Evolutionary conservation across 2,113 vertebrate species (phyloP), one percentile per base, ranked within the genome.

Genomic region (Panthera uncia): DNA sequence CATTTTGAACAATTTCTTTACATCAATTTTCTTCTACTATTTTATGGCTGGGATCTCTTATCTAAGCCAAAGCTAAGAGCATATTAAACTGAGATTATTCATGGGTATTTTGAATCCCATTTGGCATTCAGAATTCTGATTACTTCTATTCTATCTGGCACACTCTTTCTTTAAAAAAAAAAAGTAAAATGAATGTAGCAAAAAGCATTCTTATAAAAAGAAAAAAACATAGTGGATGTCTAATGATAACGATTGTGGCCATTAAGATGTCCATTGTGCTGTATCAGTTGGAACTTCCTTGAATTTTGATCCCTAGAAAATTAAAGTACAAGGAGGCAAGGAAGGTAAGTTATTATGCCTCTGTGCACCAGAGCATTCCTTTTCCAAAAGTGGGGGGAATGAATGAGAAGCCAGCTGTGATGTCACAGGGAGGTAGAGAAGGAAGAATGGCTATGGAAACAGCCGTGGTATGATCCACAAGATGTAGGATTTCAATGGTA

Each of bases 21-120:
- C 96, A 90, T 94, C 95, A 96, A 95, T 96, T 97, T 97, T 95
- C 94, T 96, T 91, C 7, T 96, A 97, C 97, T 98, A 96, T 95
- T 98, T 98, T 97, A 94, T 98, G 63, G 41, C 48, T 41, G 7
- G 66, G 91, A 97, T 93, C 91, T 98, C 97, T 98, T 98, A 98
- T 98, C 98, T 98, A 95, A 97, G 90, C 94, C 88, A 48, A 97
- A 98, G 98, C 88, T 98, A 98, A 98, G 94, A 98, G 36, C 91
- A 93, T 96, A 98, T 98, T 98, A 97, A 97, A 93, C 97, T 25
- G 55, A 91, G 90, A 97, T 98, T 97, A 97, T 98, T 98, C 97
- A 95, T 89, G 94, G 57, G 88, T 79, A 96, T 98, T 98, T 98
- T 97, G 95, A 94, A 95, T 96, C 76, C 79, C 82, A 95, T 97